Base-by-base conservation (phyloP, 2,888 invertebrate species). In the Noctua janthina region DNA sequence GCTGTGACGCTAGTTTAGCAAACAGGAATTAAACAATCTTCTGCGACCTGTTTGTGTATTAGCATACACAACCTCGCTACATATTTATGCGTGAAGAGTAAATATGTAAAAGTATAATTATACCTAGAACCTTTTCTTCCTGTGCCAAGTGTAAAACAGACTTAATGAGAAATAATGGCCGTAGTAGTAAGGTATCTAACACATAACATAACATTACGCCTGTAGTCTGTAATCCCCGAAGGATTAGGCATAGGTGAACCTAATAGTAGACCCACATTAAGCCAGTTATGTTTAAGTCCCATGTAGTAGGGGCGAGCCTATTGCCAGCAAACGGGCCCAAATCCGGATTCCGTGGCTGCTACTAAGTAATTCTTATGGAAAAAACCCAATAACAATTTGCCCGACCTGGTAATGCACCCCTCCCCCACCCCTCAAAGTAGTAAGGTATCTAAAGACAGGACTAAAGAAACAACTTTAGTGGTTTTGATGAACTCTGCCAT, bases 1-100 rank as follows among this genome's bases (percentile, higher is more conserved):
- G 86, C 66, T 72, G 64, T 64, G 29, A 15, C 35, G 6, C 62
- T 49, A 76, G n/a, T 43, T 51, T 43, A 83, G 66, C 71, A 85
- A 86, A 84, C 75, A 83, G 77, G 81, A 83, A 86, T 74, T 70
- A 68, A 86, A 86, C 67, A 83, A 81, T 77, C 29, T 35, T 59
- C 39, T 76, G 5, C 39, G 78, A 81, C 72, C 51, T 83, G 74
- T 81, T 85, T 74, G 67, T 78, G 56, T 78, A 86, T 68, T 67
- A 76, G 15, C 49, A 51, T 64, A 81, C 59, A 83, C 70, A 76
- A 81, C 74, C 67, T 81, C 35, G 74, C 67, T 75, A 74, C 75
- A 75, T 68, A 78, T 76, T 73, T 76, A 83, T 64, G 59, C 6
- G 20, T 62, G n/a, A 69, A 68, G 35, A 79, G 62, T 73, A 77